Base-by-base conservation (phyloP, 2,113 vertebrate species). In the Gymnocephalus cernua region DNA sequence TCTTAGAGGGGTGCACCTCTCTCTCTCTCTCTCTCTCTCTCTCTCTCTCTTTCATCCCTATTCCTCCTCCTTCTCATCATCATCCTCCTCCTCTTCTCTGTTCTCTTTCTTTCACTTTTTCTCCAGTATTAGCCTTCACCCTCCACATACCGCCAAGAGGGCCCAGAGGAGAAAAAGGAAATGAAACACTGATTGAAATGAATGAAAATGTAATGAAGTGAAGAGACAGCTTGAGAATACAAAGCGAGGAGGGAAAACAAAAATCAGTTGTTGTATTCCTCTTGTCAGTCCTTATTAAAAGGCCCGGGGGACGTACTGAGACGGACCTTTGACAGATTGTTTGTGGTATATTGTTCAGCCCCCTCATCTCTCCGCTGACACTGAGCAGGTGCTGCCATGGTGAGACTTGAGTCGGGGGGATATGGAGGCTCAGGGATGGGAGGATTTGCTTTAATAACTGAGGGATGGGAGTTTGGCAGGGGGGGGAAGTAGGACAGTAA, bases 131-230 rank as follows among this genome's bases (percentile, higher is more conserved):
- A 76, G 80, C 80, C 71, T 74, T 35, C 86, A 80, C 89, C 89
- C 86, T 88, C 83, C 75, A 25, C 68, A 21, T 74, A 83, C 68
- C 57, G 81, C 86, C 83, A 47, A 85, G 82, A 75, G 88, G 83
- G 56, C 61, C 8, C 27, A 77, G 70, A 77, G 56, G 50, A 70
- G 51, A 74, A 70, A 85, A 67, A 85, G 90, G 89, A 90, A 91
- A 89, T 87, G 84, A 93, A 90, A 82, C 77, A 68, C 72, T 72
- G 83, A 84, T 89, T 90, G 77, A 89, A 92, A 88, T 84, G 80
- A 89, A 87, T 86, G 85, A 91, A 89, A 88, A 81, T 81, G 44
- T 89, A 86, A 83, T 88, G 84, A 84, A 78, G 72, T 74, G 67
- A 83, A 65, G 80, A 70, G 64, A 74, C 56, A 4, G 45, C 73